Conservation (phyloP, 2,797 vertebrate genomes). For the Mastacembelus armatus region DNA sequence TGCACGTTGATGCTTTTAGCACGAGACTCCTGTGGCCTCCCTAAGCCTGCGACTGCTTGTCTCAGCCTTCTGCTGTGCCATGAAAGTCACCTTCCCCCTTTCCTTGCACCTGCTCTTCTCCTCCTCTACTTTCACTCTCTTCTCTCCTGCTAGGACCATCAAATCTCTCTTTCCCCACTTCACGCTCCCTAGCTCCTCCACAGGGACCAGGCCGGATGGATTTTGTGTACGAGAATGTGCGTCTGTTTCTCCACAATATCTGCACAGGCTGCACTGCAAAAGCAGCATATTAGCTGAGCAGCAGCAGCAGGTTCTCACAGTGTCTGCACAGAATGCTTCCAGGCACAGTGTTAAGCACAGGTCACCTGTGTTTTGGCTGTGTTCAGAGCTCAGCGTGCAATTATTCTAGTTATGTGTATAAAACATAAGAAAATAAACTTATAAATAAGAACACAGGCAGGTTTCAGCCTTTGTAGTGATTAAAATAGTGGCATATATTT, state of each 20-base stretch:
- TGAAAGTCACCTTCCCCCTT: conserved; percentile 81
- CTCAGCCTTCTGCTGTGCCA: conserved; percentile 77
- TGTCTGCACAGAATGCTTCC: background rate
- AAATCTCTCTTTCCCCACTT: conserved; percentile 8
- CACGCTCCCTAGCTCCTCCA: conserved; percentile 19
- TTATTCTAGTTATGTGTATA: background rate
- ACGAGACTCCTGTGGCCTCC: conserved; percentile 72
- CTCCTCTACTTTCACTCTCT: conserved; percentile 27
- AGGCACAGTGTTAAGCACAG: background rate
- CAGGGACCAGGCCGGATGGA: conserved; percentile 16
- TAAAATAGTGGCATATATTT: conserved; percentile 8
- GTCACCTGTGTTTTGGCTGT: background rate
- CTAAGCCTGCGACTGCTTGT: conserved; percentile 76
- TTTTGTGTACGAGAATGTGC: background rate
- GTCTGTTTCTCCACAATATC: conserved; percentile 8
- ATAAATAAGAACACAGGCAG: background rate
- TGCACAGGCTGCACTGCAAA: background rate
- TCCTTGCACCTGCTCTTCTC: conserved; percentile 23
- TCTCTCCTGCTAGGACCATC: conserved; percentile 1
- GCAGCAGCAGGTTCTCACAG: conserved; percentile 8
- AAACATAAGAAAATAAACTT: background rate
- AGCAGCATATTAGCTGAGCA: background rate
- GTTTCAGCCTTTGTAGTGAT: conserved; percentile 6
- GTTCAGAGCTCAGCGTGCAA: background rate
- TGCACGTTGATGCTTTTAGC: conserved; percentile 65